phyloP scores from a whole-genome alignment of 2,113 vertebrate species.

The Cryptomyrus ogoouensis region DNA sequence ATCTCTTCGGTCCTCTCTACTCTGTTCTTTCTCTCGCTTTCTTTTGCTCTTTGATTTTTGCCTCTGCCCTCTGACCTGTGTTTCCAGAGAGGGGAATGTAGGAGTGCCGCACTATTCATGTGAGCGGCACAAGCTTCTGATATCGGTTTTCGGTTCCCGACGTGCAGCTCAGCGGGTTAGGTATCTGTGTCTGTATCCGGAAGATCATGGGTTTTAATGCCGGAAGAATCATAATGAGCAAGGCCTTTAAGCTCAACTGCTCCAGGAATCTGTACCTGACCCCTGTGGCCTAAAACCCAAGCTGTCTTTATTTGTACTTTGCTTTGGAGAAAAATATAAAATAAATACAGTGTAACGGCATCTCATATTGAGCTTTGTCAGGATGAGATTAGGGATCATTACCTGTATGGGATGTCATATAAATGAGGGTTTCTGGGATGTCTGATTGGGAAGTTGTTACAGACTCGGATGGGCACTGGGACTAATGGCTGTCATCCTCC shows the following conservation, averaged over 20 bases:
- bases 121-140: background rate
- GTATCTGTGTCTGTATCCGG: background rate
- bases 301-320: background rate
- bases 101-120: too few species aligned
- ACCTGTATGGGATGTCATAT: background rate
- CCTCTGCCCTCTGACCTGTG: background rate
- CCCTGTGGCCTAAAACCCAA: background rate
- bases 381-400: background rate
- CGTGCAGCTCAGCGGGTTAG: background rate
- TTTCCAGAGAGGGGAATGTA: background rate
- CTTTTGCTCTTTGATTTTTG: background rate
- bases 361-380: background rate
- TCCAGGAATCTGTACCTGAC: background rate
- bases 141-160: background rate
- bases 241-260: background rate
- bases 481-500: background rate
- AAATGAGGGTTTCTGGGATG: background rate
- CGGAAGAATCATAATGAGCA: background rate
- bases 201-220: background rate
- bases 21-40: background rate
- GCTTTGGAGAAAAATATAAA: background rate
- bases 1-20: background rate
- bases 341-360: background rate
- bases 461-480: background rate
- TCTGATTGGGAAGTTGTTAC: background rate